Evolutionary conservation across 2,797 vertebrate genomes (phyloP).

Genomic region (Sylvilagus floridanus): DNA sequence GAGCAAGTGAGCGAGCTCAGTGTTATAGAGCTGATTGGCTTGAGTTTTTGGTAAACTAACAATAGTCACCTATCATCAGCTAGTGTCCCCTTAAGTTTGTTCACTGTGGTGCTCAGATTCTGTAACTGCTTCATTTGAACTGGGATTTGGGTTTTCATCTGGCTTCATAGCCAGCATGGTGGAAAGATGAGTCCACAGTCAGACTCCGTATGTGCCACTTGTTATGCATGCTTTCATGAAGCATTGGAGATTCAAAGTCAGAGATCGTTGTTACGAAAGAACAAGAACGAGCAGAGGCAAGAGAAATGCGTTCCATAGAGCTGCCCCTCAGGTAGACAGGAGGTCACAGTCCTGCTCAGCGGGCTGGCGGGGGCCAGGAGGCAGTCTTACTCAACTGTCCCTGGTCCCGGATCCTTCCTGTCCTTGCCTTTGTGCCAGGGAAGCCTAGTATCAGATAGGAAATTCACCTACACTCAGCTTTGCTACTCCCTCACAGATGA

Average conservation of each 20-base stretch:
- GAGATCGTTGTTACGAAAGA: slow-evolving; percentile 6
- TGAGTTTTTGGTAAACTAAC: slow-evolving; percentile 28
- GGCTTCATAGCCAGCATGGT: slow-evolving; percentile 18
- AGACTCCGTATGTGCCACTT: background rate
- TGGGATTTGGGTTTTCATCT: slow-evolving; percentile 58
- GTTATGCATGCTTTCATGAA: slow-evolving; percentile 15
- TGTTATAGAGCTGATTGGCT: slow-evolving; percentile 3
- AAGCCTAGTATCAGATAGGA: background rate
- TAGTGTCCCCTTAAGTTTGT: slow-evolving; percentile 16
- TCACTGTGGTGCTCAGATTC: background rate
- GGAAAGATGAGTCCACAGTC: slow-evolving; percentile 32
- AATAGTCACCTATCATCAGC: background rate
- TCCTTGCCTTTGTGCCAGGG: background rate
- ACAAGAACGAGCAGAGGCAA: background rate
- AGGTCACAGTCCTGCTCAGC: background rate
- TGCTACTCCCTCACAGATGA: background rate
- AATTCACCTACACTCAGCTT: background rate
- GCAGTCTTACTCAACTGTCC: background rate
- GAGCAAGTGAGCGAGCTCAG: background rate
- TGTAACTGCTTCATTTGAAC: slow-evolving; percentile 8
- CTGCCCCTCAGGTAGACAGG: background rate
- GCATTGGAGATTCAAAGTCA: slow-evolving; percentile 33
- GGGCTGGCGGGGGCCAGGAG: background rate
- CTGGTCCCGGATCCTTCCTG: background rate
- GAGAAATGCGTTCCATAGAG: background rate